Evolutionary conservation across 2,797 vertebrate genomes (phyloP), one percentile per base, ranked within the genome.

Genomic region (Hydrocynus forskahlii): DNA sequence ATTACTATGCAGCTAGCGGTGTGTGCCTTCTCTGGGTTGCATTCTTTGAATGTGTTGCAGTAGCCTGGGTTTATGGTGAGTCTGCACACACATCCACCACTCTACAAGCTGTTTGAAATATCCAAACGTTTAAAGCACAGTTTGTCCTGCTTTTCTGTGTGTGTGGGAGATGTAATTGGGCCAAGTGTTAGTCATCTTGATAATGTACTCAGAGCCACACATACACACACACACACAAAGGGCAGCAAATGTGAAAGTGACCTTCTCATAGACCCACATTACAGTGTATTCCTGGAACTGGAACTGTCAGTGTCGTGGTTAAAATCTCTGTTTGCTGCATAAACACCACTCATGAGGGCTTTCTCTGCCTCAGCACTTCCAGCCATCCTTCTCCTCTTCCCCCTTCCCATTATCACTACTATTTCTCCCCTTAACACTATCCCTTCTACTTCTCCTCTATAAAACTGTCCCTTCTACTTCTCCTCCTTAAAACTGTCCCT

Each of bases 31-130:
- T 99, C 95, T 99, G 97, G 97, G 97, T 99, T 92, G 97, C 98
- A 96, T 99, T 99, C 96, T 99, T 99, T 98, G 97, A 99, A 97
- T 99, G 97, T 96, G 94, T 99, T 93, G 97, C 97, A 95, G 95
- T 99, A 95, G 96, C 97, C 94, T 99, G 98, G 98, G 95, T 99
- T 94, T 99, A 98, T 95, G 97, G 98, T 99, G 88, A 97, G 97
- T 96, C 35, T 35, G 38, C 23, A 23, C 67, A 50, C 40, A 50
- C 21, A 23, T 62, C 35, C n/a, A 78, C 14, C 35, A 70, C 7
- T 17, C 21, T 29, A 62, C 23, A n/a, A 57, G 23, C 23, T 62
- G 59, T 62, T 23, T 21, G 55, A 8, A 21, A n/a, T 57, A 52
- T 9, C 25, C 45, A 45, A 67, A 59, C 12, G 59, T 5, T 75